Evolutionary conservation across 1,140 invertebrate species (phyloP), one percentile per base, ranked within the genome.

Genomic region (Phthorimaea operculella): DNA sequence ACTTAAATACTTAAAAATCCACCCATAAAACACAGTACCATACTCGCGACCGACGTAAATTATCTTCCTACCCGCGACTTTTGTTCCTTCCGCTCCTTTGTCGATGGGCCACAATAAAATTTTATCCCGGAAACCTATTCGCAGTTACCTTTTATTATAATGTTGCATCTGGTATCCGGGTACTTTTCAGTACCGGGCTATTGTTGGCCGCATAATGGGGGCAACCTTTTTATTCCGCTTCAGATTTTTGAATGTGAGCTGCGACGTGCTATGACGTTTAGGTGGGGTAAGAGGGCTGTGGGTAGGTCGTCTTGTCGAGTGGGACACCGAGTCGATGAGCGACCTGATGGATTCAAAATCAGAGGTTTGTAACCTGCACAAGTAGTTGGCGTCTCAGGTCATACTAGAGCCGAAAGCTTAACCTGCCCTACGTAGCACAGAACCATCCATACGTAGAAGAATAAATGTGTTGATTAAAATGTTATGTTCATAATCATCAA

Each of bases 81-180:
- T 70, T 70, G 65, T 68, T 59, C 36, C 33, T 33, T 18, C 58
- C 55, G 58, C 60, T 70, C 70, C 69, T 76, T 81, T 74, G 70
- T 75, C 75, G 72, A 80, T 72, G 64, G 59, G 66, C 61, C 63
- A 79, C 78, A 83, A 80, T 83, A 83, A 83, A 83, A 81, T 79
- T 79, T 78, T 76, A 79, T 76, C 68, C 75, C 70, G 76, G 73
- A 80, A 75, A 76, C 75, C 69, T 74, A 80, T 83, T 77, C 76
- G 70, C 75, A 75, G 75, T 83, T 79, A 81, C 76, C 77, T 83
- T 83, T 83, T 79, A 79, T 83, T 81, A 83, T 80, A 74, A 83
- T 76, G 78, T 80, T 75, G 76, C 78, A 79, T 72, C 78, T 75
- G 72, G 66, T 68, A 70, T 83, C 75, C 72, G 71, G 73, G 56